phyloP scores from a whole-genome alignment of 64 coral and sea anemone genomes.

The Montipora cactus region DNA sequence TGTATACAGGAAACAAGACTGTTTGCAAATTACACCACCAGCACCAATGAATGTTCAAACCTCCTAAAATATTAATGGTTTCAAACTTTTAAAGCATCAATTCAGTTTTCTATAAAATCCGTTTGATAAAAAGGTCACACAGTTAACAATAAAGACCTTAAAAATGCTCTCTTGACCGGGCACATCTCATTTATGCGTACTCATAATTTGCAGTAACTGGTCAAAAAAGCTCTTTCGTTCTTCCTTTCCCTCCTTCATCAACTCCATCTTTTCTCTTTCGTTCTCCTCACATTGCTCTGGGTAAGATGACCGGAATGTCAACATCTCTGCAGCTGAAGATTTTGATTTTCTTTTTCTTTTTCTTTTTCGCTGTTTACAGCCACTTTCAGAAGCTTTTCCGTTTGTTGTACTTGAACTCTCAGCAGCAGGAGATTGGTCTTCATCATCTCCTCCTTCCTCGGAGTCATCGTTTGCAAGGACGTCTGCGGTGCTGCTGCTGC shows the following conservation, averaged over 20 bases:
- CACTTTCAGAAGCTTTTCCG: neutral
- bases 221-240: constrained; percentile 15
- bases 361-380: neutral
- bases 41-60: neutral
- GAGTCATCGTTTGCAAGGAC: neutral
- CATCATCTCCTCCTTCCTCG: constrained; percentile 1
- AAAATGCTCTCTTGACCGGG: neutral
- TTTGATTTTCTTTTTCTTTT: constrained; percentile 17
- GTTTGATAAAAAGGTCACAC: neutral
- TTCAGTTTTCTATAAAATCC: constrained; percentile 7
- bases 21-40: constrained; percentile 7
- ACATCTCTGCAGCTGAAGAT: neutral
- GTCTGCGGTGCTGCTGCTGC: neutral
- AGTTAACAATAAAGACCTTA: neutral
- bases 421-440: neutral
- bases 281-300: constrained; percentile 4
- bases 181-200: constrained; percentile 1
- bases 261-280: neutral
- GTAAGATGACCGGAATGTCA: neutral
- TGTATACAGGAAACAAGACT: neutral
- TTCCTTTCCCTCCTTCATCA: neutral
- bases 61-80: neutral
- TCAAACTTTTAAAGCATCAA: constrained; percentile 7
- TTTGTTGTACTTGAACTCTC: constrained; percentile 3
- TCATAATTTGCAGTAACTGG: constrained; percentile 11